Evolutionary conservation across 2,797 vertebrate genomes (phyloP), one percentile per base, ranked within the genome.

Genomic region (Gastrophryne carolinensis): DNA sequence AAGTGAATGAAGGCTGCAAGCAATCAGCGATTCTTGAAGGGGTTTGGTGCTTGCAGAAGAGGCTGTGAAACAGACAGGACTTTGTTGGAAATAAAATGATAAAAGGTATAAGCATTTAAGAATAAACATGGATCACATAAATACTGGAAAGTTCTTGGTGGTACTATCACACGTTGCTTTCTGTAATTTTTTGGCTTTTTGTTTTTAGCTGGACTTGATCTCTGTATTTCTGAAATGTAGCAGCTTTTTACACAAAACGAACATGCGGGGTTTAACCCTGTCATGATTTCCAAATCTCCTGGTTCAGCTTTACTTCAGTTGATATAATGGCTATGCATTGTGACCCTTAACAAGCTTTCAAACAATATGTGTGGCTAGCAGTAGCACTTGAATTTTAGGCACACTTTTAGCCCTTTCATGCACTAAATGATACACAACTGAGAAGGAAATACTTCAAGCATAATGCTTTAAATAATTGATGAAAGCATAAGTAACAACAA

Each of bases 21-120:
- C 97, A 99, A 98, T 98, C 98, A 96, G 96, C 91, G 89, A 90
- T 91, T 90, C 90, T 91, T 91, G 93, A 91, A 93, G 93, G 90
- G 90, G 87, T 79, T 84, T 87, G 80, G 88, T 85, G 85, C 79
- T 76, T 84, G 80, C 78, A 79, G 73, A 53, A 79, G 79, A 86
- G 85, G 76, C 81, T 83, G 89, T 85, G 78, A 85, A 81, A 82
- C 84, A 84, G 83, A 82, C 84, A 91, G 90, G 91, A 86, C 91
- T 89, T 87, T 88, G 87, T 90, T 87, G 88, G 86, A 86, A 89
- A 89, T 87, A 86, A 89, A 87, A 87, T 91, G 87, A 89, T 89
- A 90, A 83, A 85, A 86, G 87, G 82, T 83, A 19, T 47, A 49
- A 73, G 62, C 79, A 73, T 81, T 81, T 56, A 83, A 86, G 68